Evolutionary conservation across 2,888 invertebrate species (phyloP).

Genomic region (Harpalus rubripes): DNA sequence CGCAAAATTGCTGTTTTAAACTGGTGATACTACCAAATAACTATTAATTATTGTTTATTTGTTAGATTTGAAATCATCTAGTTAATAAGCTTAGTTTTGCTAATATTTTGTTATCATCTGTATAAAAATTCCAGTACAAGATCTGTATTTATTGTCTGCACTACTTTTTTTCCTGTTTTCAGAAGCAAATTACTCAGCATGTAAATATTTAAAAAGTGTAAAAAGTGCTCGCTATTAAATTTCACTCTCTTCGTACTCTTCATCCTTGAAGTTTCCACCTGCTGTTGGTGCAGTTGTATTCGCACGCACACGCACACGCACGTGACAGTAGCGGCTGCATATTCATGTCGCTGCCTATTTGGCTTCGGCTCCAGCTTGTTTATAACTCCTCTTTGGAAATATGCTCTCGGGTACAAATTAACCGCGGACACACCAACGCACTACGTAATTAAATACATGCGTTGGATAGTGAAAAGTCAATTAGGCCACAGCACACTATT

Average conservation of each 20-base stretch:
- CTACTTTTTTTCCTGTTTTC: not conserved
- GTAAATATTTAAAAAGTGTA: slow-evolving; percentile 16
- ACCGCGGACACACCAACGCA: slow-evolving; percentile 21
- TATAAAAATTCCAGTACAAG: too few relatives aligned
- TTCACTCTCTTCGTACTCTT: not conserved
- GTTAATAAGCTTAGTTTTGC: too few relatives aligned
- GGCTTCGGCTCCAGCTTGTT: not conserved
- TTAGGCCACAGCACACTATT: slow-evolving; percentile 18
- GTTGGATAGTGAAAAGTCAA: slow-evolving; percentile 51
- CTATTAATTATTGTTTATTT: too few relatives aligned
- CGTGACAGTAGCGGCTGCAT: slow-evolving; percentile 44
- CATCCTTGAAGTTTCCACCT: not conserved
- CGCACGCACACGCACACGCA: slow-evolving; percentile 15
- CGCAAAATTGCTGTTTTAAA: too few relatives aligned
- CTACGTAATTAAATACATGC: slow-evolving; percentile 46
- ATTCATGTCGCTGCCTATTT: slow-evolving; percentile 57
- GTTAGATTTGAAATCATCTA: too few relatives aligned
- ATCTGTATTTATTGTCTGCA: too few relatives aligned
- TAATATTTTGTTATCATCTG: too few relatives aligned
- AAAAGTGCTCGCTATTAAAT: not conserved
- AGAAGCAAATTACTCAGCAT: not conserved
- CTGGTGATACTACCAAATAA: too few relatives aligned
- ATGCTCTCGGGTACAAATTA: slow-evolving; percentile 55
- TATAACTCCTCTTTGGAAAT: slow-evolving; percentile 56
- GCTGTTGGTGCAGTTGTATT: slow-evolving; percentile 4